Evolutionary conservation across 2,888 invertebrate genomes (phyloP).

Genomic region (Fissipunctia ypsillon): DNA sequence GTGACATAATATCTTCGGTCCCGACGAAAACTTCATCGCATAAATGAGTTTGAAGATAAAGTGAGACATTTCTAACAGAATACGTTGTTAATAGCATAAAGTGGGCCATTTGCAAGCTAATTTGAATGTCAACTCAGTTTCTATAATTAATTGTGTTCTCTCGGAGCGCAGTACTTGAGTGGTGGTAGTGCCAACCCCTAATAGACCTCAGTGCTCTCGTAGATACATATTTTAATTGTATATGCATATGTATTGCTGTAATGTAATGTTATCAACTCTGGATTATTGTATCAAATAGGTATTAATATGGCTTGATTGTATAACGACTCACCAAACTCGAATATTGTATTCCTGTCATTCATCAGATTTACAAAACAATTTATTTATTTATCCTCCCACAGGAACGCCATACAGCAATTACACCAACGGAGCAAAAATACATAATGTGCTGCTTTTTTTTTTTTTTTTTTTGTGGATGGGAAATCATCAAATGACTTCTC

Average conservation of each 20-base stretch:
- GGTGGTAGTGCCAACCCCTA: slow-evolving; percentile 26
- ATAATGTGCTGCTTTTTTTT: too few species aligned
- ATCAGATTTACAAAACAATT: background rate
- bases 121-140: slow-evolving; percentile 69
- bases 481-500: too few species aligned
- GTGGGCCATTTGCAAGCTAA: slow-evolving; percentile 66
- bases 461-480: too few species aligned
- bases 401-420: too few species aligned
- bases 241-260: background rate
- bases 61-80: slow-evolving; percentile 56
- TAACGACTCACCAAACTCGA: background rate
- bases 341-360: background rate
- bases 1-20: too few species aligned
- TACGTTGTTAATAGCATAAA: slow-evolving; percentile 67
- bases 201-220: slow-evolving; percentile 21
- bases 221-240: background rate
- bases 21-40: slow-evolving; percentile 3
- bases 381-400: too few species aligned
- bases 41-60: slow-evolving; percentile 54
- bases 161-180: slow-evolving; percentile 32
- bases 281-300: background rate
- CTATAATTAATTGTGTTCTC: slow-evolving; percentile 65
- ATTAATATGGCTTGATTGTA: background rate
- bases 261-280: background rate
- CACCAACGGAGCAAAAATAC: too few species aligned